Conservation (phyloP, 2,888 invertebrate species). For the Nemurella pictetii region DNA sequence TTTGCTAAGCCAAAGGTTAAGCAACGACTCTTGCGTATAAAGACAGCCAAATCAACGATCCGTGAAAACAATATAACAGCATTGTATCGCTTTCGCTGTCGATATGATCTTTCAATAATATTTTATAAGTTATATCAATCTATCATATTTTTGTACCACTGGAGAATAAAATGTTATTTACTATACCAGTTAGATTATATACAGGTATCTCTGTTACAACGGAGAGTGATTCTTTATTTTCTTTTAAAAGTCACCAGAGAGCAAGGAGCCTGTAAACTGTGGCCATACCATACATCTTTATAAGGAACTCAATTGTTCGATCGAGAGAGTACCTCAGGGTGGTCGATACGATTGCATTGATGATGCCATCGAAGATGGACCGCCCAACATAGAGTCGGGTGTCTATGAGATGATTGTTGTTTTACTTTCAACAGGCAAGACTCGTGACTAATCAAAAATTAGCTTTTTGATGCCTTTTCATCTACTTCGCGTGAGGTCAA, state of each 20-base stretch:
- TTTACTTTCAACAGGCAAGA: background rate
- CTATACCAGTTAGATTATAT: no score
- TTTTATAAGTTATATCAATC: background rate
- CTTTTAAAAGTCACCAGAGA: no score
- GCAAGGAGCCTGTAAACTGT: background rate
- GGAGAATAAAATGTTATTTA: no score
- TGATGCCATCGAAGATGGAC: background rate
- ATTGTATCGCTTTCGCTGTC: background rate
- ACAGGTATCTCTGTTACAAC: no score
- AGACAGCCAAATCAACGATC: no score
- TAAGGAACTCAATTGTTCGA: constrained; percentile 12
- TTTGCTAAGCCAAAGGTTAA: background rate
- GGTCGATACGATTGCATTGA: constrained; percentile 2
- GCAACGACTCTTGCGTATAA: no score
- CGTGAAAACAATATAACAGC: no score
- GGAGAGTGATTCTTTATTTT: background rate
- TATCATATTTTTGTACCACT: background rate
- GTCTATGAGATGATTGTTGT: background rate
- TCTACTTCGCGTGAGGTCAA: background rate
- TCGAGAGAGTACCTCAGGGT: background rate
- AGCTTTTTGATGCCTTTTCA: background rate
- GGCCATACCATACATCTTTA: background rate
- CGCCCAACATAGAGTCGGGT: constrained; percentile 10
- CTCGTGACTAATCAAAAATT: background rate
- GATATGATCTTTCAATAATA: background rate